phyloP scores from a whole-genome alignment of 2,797 vertebrate genomes.

The Sus cebifrons region DNA sequence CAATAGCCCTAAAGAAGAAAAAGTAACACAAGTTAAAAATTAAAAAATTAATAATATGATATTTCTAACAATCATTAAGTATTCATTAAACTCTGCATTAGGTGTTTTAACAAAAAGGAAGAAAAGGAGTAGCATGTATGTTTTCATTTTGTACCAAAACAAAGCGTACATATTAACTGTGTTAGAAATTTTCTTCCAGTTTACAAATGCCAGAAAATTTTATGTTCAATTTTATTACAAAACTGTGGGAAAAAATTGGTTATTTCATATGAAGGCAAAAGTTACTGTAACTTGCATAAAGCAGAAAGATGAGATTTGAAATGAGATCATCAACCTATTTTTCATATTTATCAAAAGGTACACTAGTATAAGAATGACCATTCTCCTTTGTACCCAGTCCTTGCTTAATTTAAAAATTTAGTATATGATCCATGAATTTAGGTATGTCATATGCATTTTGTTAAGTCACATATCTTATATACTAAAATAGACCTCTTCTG shows the following conservation, averaged over 20 bases:
- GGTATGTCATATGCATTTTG: neutral
- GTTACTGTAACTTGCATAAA: neutral
- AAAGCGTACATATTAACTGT: neutral
- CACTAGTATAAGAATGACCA: neutral
- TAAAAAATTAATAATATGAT: neutral
- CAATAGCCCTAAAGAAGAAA: slow-evolving; percentile 38
- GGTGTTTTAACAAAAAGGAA: neutral
- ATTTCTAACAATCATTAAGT: neutral
- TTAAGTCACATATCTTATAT: neutral
- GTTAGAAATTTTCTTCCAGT: neutral
- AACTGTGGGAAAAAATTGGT: neutral
- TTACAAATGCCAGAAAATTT: neutral
- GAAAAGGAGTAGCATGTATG: neutral
- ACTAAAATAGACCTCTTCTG: neutral
- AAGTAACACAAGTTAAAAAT: neutral
- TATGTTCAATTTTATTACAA: neutral
- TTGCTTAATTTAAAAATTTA: neutral
- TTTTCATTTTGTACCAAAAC: neutral
- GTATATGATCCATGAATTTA: neutral
- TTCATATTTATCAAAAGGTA: neutral
- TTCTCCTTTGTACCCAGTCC: neutral
- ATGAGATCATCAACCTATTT: neutral
- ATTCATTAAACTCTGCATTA: neutral
- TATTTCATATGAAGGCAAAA: neutral
- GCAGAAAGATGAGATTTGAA: neutral